Conservation (phyloP, 2,888 invertebrate species). For the Priocnemis perturbator region DNA sequence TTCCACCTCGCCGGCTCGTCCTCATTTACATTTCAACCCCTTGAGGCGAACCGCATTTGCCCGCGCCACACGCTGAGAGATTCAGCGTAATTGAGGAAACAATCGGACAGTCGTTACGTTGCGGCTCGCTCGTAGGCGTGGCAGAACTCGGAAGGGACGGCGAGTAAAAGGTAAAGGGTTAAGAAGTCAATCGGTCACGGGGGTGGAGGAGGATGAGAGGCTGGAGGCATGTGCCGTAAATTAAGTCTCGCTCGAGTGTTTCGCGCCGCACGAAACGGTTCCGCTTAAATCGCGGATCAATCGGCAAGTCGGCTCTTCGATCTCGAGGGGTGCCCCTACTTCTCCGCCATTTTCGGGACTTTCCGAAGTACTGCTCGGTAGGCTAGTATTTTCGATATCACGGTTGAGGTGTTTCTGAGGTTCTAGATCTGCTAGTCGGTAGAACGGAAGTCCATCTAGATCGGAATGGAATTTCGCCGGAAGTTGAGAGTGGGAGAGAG, state of each 20-base stretch:
- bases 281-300: conserved; percentile 8
- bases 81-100: conserved; percentile 52
- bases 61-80: conserved; percentile 17
- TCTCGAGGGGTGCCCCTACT: too few species aligned
- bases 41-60: too few species aligned
- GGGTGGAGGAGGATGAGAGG: neutral
- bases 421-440: too few species aligned
- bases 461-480: too few species aligned
- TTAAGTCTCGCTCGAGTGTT: neutral
- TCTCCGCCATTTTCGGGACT: neutral
- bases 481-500: too few species aligned
- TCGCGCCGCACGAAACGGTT: neutral
- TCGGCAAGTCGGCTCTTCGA: neutral
- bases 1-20: neutral
- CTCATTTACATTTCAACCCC: conserved; percentile 1
- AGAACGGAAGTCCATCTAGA: too few species aligned
- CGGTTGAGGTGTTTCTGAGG: too few species aligned
- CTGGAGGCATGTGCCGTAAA: conserved; percentile 14
- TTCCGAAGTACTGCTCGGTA: neutral
- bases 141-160: neutral
- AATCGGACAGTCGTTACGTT: conserved; percentile 60
- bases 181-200: conserved; percentile 35
- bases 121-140: conserved; percentile 39
- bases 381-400: too few species aligned
- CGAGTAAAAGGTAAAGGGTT: conserved; percentile 17